phyloP scores from a whole-genome alignment of 1,140 invertebrate genomes.

The Battus philenor region DNA sequence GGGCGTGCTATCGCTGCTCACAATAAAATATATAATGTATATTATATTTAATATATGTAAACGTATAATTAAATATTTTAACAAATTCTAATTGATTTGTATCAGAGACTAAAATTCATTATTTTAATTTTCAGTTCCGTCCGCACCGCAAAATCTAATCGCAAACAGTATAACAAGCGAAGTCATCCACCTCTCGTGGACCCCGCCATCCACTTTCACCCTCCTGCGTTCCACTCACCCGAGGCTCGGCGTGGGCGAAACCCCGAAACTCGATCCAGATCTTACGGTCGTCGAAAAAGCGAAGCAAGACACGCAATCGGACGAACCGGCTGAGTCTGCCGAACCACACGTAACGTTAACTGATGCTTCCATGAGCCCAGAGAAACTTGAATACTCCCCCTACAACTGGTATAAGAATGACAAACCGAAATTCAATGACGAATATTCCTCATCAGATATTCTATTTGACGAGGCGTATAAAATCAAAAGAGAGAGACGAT shows the following conservation, averaged over 20 bases:
- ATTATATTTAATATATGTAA: constrained; percentile 5
- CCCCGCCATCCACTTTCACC: constrained; percentile 82
- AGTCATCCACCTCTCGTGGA: constrained; percentile 88
- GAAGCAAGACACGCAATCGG: constrained; percentile 37
- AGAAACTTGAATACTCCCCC: constrained; percentile 31
- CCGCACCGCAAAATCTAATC: constrained; percentile 87
- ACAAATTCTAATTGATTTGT: not conserved
- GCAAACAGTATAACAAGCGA: constrained; percentile 84
- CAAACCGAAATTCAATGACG: constrained; percentile 44
- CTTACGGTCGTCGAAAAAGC: constrained; percentile 26
- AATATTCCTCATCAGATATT: constrained; percentile 45
- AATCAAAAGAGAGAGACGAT: constrained; percentile 41
- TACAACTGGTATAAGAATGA: constrained; percentile 52
- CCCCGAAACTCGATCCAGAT: constrained; percentile 26
- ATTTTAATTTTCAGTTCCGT: constrained; percentile 80
- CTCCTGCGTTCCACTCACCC: constrained; percentile 73
- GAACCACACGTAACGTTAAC: constrained; percentile 24
- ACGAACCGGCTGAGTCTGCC: constrained; percentile 35
- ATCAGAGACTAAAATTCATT: not conserved
- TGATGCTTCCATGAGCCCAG: constrained; percentile 24
- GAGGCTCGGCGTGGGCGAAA: constrained; percentile 38
- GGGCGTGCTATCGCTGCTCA: too few species aligned
- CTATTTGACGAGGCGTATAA: constrained; percentile 39
- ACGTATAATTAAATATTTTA: constrained; percentile 1
- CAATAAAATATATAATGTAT: too few species aligned